Base-by-base conservation (phyloP, 1,140 invertebrate genomes). In the Atta texana region DNA sequence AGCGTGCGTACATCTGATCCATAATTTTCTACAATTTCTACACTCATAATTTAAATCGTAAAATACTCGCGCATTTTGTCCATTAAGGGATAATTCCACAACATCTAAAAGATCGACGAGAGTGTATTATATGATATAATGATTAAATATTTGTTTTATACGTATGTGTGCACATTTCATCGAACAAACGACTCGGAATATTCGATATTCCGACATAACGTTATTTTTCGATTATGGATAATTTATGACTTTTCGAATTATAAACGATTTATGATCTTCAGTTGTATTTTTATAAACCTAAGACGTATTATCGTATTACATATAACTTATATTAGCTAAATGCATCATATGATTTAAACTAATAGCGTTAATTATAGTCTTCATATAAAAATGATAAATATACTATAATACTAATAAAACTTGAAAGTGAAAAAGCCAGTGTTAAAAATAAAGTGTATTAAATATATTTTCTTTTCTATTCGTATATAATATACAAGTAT, bases 21-120 rank as follows among this genome's bases (percentile, higher is more conserved):
- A 28, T 87, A 87, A 87, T 87, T 82, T 87, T 71, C 75, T 68
- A 64, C 44, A 78, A 78, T 66, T 77, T 51, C 24, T 44, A 44
- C 39, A 51, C 68, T 66, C 21, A 44, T 69, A 66, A 76, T 77
- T 49, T 66, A 85, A 76, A 66, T 55, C 49, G 16, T 57, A 10
- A 44, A 28, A 18, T 21, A 28, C 24, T 28, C 12, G 18, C 69
- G 6, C 69, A 18, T 44, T 75, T 31, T 80, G 28, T 69, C 28
- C 49, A 1, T 21, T 39, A 64, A 57, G 14, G 4, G 18, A 7
- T n/a, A 82, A 51, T 49, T 8, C 12, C 55, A 1, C 39, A 74
- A 31, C 3, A 34, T 24, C 44, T 68, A 39, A n/a, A 44, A 59
- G 66, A 57, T 59, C 53, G 16, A 34, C 49, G 10, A 51, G 4